phyloP scores from a whole-genome alignment of 2,888 invertebrate species.

The Mactromeris polynyma region DNA sequence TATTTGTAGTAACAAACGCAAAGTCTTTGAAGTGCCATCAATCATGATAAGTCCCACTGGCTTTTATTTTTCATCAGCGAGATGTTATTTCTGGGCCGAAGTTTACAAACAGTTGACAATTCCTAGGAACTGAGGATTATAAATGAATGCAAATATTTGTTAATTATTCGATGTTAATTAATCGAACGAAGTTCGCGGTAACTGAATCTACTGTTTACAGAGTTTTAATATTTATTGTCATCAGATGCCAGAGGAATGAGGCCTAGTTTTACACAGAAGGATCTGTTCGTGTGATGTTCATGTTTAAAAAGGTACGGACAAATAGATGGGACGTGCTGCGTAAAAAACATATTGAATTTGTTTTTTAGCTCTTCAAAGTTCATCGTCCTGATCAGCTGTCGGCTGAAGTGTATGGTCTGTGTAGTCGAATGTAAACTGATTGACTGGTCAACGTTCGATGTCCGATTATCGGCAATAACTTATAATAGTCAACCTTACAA shows the following conservation, averaged over 20 bases:
- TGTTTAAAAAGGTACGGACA: no score
- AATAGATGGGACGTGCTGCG: no score
- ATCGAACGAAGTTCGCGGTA: background rate
- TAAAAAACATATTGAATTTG: no score
- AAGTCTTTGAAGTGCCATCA: background rate
- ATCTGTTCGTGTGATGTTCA: background rate
- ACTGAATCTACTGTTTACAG: background rate
- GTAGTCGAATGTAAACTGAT: no score
- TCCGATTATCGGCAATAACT: no score
- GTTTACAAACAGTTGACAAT: background rate
- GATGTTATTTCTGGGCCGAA: background rate
- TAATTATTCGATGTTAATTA: constrained; percentile 1
- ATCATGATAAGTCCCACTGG: background rate
- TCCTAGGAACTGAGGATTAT: background rate
- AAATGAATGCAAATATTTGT: constrained; percentile 14
- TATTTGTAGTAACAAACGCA: background rate
- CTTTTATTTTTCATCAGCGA: background rate
- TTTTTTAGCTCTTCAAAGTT: no score
- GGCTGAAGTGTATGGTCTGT: no score
- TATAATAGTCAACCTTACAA: no score
- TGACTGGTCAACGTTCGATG: no score
- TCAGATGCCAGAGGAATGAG: background rate
- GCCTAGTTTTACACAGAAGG: background rate
- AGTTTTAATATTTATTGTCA: background rate
- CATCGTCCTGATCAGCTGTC: no score